Conservation (phyloP, 35 echinoderm and acorn worm genomes). For the Apostichopus japonicus region DNA sequence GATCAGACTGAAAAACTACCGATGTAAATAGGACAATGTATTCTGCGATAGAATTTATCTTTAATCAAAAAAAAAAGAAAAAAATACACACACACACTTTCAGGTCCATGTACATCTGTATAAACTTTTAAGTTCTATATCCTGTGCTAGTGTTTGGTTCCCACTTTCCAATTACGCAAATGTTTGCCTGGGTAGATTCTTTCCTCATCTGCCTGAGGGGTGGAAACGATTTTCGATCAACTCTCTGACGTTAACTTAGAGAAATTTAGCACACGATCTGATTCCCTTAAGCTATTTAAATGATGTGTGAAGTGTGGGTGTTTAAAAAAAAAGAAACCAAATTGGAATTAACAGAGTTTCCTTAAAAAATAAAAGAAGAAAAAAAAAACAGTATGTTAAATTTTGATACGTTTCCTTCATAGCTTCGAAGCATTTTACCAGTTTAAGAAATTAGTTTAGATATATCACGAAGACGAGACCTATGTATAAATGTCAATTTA, state of each 20-base stretch:
- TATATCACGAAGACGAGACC: no score
- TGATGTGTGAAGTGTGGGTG: slow-evolving; percentile 7
- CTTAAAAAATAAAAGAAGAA: no score
- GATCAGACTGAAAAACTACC: no score
- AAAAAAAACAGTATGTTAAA: no score
- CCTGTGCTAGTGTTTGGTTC: background rate
- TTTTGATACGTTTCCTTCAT: no score
- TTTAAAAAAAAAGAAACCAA: background rate
- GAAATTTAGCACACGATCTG: background rate
- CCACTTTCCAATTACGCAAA: slow-evolving; percentile 13
- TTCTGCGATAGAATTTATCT: background rate
- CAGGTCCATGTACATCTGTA: background rate
- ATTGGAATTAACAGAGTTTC: background rate
- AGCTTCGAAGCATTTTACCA: no score
- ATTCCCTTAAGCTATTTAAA: slow-evolving; percentile 9
- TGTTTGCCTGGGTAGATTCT: slow-evolving; percentile 2
- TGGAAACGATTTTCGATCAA: slow-evolving; percentile 13
- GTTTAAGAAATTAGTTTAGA: no score
- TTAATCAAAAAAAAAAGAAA: background rate
- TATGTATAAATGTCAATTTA: no score
- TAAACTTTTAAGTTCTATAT: background rate
- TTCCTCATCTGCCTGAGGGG: background rate
- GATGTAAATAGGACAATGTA: slow-evolving; percentile 13
- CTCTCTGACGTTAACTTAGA: background rate
- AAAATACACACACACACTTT: background rate